Evolutionary conservation across 1,140 invertebrate species (phyloP), one percentile per base, ranked within the genome.

Genomic region (Schlechtendalia chinensis): DNA sequence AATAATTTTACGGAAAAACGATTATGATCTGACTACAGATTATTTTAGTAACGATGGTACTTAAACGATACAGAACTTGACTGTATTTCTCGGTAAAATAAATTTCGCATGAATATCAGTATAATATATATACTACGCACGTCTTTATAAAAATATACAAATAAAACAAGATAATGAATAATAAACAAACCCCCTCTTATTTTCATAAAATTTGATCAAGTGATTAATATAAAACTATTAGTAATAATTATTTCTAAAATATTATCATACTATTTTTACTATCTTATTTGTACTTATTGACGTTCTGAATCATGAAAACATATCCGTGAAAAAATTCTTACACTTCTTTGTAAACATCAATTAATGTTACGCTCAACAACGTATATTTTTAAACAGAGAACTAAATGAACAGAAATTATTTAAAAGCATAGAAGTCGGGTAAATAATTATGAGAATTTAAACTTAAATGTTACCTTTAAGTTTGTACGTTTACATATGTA

Each of bases 11-110:
- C 19, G 63, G 11, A 11, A 17, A 65, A 65, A 65, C 63, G n/a
- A 27, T 32, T 39, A 39, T 67, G 19, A 67, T 67, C 63, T 24
- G 32, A 67, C 39, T 67, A 67, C 61, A 29, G 17, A 63, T 29
- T 63, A 14, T 19, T 32, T 32, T 63, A 19, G 61, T 17, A 32
- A 63, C 27, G 61, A 29, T 63, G 27, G 29, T 29, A 63, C 61
- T 63, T 32, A n/a, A n/a, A n/a, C n/a, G n/a, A n/a, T n/a, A n/a
- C n/a, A n/a, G n/a, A n/a, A n/a, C n/a, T 39, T 39, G 32, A 39
- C 32, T 39, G 27, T 63, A 63, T 63, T 32, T 63, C 27, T 63
- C 12, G 17, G 17, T 32, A 24, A 63, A 63, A 63, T 32, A 63
- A 32, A 29, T 63, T 29, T 27, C 16, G 29, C 27, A 19, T 32